Evolutionary conservation across 1,140 invertebrate species (phyloP), one percentile per base, ranked within the genome.

Genomic region (Scylla paramamosain): DNA sequence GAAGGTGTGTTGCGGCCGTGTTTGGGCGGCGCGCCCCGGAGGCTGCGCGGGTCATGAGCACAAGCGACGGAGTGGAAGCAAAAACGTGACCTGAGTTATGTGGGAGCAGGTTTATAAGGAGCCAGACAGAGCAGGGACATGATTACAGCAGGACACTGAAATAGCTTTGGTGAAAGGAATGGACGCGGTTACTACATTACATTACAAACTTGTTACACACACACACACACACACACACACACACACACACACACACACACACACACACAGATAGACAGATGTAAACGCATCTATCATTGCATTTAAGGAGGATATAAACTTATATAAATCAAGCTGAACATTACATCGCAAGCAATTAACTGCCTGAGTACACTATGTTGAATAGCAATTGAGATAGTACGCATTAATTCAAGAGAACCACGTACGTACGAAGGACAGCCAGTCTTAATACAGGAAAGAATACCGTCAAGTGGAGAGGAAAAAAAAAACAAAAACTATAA

Each of bases 231-330:
- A 88, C 45, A 88, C 45, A 88, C 45, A 88, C 12, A 88, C 45
- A 88, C 45, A 88, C 45, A 88, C 45, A 88, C 45, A 88, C 45
- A 88, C 45, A 88, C 45, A 88, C 45, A 88, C 45, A 88, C 45
- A 88, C 45, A 88, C 45, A 88, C 45, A 88, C 32, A 86, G 8
- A 32, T 12, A 59, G 2, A 59, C 52, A n/a, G 8, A 86, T 12
- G 25, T 86, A 86, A 10, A 4, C 32, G 25, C 32, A 31, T 86
- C 10, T 59, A 2, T 20, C 52, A 59, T 0, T 12, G 52, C 52
- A 59, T 59, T 0, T 59, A 14, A 59, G 52, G 52, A 59, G 14
- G 16, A 59, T 20, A 59, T 20, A 4, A 59, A 59, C 10, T 59
- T 4, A 8, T 59, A 59, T 20, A 59, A 12, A 59, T 59, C 10